Base-by-base conservation (phyloP, 2,113 vertebrate species). In the Mormoops blainvillei region DNA sequence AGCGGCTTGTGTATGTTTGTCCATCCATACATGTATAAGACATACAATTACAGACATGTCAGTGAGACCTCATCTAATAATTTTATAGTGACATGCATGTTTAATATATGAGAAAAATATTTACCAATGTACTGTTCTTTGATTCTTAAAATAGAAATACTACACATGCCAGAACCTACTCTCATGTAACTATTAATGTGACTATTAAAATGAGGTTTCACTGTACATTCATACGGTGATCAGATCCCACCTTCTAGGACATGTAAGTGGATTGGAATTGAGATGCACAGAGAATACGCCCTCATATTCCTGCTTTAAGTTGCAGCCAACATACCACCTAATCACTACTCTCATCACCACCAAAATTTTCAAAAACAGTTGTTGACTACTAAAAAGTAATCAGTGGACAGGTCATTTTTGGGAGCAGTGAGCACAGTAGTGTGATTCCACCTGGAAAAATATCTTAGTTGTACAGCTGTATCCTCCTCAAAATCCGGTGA, bases 401-500 rank as follows among this genome's bases (percentile, higher is more conserved):
- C 96, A 96, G 95, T 96, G 90, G 95, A 96, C 96, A 96, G 97
- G 97, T 97, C 94, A 19, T 97, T 95, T 97, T 87, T 92, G 96
- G 93, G 97, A 98, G 91, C 94, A 94, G 96, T 98, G 97, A 98
- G 98, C 98, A 98, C 98, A 98, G 98, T 98, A 88, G 97, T 95
- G 95, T 98, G 98, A 97, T 97, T 98, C 92, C 96, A 98, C 97
- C 98, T 98, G 98, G 98, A 93, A 97, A 97, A 97, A 93, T 97
- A 97, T 97, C 98, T 98, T 97, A 98, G 98, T 98, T 98, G 97
- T 98, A 98, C 97, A 98, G 97, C 98, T 98, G 98, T 98, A 98
- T 98, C 98, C 98, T 98, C 98, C 98, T 98, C 98, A 98, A 98
- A 99, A 98, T 98, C 98, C 96, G 97, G 98, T 98, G 98, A 99